Percentiles rank a stretch among this genome's conserved stretches.
Evolutionary conservation across 1,140 invertebrate species (phyloP).

Genomic region (Doryteuthis pealeii): DNA sequence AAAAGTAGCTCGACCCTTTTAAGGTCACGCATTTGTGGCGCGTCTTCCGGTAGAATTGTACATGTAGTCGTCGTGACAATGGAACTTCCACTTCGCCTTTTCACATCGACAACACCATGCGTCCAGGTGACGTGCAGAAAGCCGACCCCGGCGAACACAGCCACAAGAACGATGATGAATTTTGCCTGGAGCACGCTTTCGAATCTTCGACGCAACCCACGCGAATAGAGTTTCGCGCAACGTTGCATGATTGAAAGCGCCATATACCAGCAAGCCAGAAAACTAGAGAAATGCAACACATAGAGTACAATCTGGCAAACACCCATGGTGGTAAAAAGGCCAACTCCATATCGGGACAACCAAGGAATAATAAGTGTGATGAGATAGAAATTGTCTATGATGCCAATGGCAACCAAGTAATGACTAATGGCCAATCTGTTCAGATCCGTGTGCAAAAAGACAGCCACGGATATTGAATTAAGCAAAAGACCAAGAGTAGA

Average conservation of each 20-base stretch:
- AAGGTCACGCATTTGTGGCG: neutral
- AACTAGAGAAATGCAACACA: slow-evolving; percentile 24
- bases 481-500: neutral
- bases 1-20: neutral
- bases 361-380: slow-evolving; percentile 23
- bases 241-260: neutral
- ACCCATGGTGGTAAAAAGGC: slow-evolving; percentile 30
- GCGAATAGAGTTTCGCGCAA: neutral
- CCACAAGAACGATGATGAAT: neutral
- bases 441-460: slow-evolving; percentile 27
- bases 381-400: slow-evolving; percentile 28
- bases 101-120: neutral
- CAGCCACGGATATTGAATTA: neutral
- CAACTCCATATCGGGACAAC: slow-evolving; percentile 19
- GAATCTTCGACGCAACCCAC: neutral
- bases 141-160: neutral
- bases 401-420: slow-evolving; percentile 30
- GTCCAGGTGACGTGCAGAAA: slow-evolving; percentile 12
- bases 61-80: neutral
- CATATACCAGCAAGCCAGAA: slow-evolving; percentile 9
- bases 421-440: slow-evolving; percentile 23
- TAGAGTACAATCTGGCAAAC: slow-evolving; percentile 34
- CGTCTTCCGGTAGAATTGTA: slow-evolving; percentile 5
- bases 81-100: neutral
- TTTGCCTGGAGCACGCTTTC: slow-evolving; percentile 7